Base-by-base conservation (phyloP, 2,797 vertebrate genomes). In the Dipus sagitta region DNA sequence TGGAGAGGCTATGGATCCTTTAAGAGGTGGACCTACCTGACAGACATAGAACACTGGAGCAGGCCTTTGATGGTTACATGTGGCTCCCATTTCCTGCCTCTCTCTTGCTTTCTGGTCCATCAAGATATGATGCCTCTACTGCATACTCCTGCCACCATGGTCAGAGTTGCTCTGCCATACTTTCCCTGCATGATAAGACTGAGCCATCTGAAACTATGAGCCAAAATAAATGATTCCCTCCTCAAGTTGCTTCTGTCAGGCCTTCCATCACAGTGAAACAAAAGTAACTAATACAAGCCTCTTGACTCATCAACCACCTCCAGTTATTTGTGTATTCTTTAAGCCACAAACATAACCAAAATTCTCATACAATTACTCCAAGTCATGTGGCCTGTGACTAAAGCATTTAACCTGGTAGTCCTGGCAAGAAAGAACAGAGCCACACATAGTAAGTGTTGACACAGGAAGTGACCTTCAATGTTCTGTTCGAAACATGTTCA, bases 361-460 rank as follows among this genome's bases (percentile, higher is more conserved):
- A 38, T 15, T 62, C 34, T 64, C 62, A 54, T 14, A 23, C 68
- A 23, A 28, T 12, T 86, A 60, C 10, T 42, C 32, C 30, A 24
- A 71, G 23, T 11, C 20, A 15, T 80, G 4, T 15, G 54, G 13
- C 26, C 0, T 6, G 6, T 18, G 75, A 64, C 60, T 52, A 17
- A 70, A 26, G 70, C 78, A 81, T 7, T 86, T 75, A 28, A 20
- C 42, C 8, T 8, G 3, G 24, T 77, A 10, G 10, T 58, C 10
- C 67, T 2, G 9, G 65, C 7, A 8, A 20, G 75, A 38, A 71
- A 82, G 21, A 75, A 64, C 6, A 17, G 26, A 76, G 28, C 13
- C 26, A 20, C 0, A 21, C 30, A 1, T 1, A 9, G 28, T 28
- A 68, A 21, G 38, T 0, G 26, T 3, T 1, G 3, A 70, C 7